Base-by-base conservation (phyloP, 2,797 vertebrate genomes). In the Pseudochirops corinnae region DNA sequence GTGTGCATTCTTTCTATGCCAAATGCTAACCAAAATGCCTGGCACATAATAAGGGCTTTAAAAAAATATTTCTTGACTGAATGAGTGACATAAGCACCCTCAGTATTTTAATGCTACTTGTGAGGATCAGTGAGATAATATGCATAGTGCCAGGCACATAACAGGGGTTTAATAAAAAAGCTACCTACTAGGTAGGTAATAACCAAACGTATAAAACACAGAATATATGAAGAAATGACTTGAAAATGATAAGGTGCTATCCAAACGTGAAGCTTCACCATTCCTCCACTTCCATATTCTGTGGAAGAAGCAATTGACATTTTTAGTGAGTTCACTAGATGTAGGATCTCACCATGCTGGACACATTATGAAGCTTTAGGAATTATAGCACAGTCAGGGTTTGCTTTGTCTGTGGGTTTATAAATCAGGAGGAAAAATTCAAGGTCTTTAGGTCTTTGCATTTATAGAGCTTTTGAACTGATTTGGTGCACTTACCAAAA, bases 341-440 rank as follows among this genome's bases (percentile, higher is more conserved):
- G 13, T 12, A 50, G 74, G 39, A 39, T 46, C 10, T 50, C 21
- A 55, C 28, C 18, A 57, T 58, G n/a, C 28, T n/a, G 4, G 16
- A 53, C 46, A 93, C 93, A 91, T 33, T 91, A 62, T 26, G 28
- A 29, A 60, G 58, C 29, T 96, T 95, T 53, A 57, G 62, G 92
- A 96, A 91, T 82, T 90, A 58, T 7, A 92, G 10, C 4, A 90
- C 94, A 92, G 39, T 0, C 57, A 6, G 29, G 94, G 56, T 53
- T 1, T 60, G 33, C 7, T 26, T 96, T 52, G 74, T 92, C 96
- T 56, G n/a, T 53, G n/a, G 62, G 87, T 91, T 92, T 52, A 95
- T 21, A 62, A 93, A 94, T 67, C 24, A 91, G 67, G n/a, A 56
- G 12, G 24, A 67, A 67, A 93, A 90, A 28, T 53, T 2, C n/a